Evolutionary conservation across 1,140 invertebrate species (phyloP), one percentile per base, ranked within the genome.

Genomic region (Diuraphis noxia): DNA sequence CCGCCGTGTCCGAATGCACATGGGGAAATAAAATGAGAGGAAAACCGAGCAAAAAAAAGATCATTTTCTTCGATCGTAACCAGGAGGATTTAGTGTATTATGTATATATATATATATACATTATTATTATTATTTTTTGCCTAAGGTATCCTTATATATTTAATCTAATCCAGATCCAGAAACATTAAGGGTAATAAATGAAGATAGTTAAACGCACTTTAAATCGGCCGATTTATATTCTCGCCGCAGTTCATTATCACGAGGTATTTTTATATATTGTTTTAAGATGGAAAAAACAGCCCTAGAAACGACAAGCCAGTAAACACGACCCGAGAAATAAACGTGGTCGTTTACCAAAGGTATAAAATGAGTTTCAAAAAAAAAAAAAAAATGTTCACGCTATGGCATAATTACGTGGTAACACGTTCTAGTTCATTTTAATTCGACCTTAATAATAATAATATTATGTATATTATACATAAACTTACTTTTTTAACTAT

Each of bases 161-260:
- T 91, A 91, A 91, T 91, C 77, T 91, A 91, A 91, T 91, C 89
- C 89, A 49, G 89, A 91, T 81, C 72, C 89, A 81, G 43, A 91
- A 91, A 91, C 89, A 91, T 91, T 91, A 91, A 91, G 89, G 89
- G 89, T 91, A 91, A 91, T 91, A 91, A 91, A 91, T 91, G 89
- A 91, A 91, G 89, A 91, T 91, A 91, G 89, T 91, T 91, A 91
- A 91, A 91, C 89, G 63, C 72, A 52, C 43, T 91, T 91, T 91
- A 91, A 91, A 91, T 91, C 89, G 89, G 46, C 34, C 89, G 77
- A 91, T 91, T 91, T 91, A 91, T 91, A 91, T 91, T 91, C 89
- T 91, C 46, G 43, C 77, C 89, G 72, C 89, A 91, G 89, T 91
- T 91, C 89, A 91, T 91, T 91, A 91, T 91, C 89, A 36, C 43